Evolutionary conservation across 2,113 vertebrate genomes (phyloP), one percentile per base, ranked within the genome.

Genomic region (Aldabrachelys gigantea): DNA sequence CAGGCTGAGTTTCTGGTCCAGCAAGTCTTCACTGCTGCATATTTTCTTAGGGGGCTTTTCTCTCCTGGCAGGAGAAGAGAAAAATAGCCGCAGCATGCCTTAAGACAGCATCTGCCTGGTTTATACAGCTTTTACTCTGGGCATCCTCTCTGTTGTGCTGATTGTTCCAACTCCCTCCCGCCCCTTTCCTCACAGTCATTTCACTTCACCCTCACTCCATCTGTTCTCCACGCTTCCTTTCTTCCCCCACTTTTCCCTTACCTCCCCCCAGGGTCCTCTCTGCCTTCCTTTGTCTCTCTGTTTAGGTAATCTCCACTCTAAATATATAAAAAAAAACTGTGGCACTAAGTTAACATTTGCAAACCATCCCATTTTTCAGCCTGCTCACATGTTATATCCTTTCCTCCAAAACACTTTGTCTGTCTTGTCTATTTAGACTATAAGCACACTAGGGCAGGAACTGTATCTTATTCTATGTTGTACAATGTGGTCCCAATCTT

Each of bases 1-100:
- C 90, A 93, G 82, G 84, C 84, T 93, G 94, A 96, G 87, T 94
- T 94, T 50, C 25, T 90, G 4, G 79, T 85, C 86, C 86, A 65
- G 41, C 0, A 1, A 94, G 19, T 78, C 82, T 86, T 84, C 76
- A 78, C 65, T 47, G 10, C 84, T 82, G 85, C 10, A 5, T 47
- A 50, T 56, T 88, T 47, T 82, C 0, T 10, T 72, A 54, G 57
- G 41, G 50, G 65, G 59, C 50, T 44, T 47, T 93, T 85, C 80
- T 56, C 27, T 56, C 50, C 13, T 3, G 59, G 57, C 4, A 92
- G 24, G 69, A 89, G n/a, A 9, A 82, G 41, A 80, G 47, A 8
- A 91, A 54, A 81, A 91, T 91, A 79, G n/a, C 52, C 1, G 25
- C 35, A 72, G 31, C 78, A 27, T 2, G 85, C 54, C 84, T 6